Evolutionary conservation across 92 coral and sea anemone species (phyloP), one percentile per base, ranked within the genome.

Genomic region (Pocillopora meandrina): DNA sequence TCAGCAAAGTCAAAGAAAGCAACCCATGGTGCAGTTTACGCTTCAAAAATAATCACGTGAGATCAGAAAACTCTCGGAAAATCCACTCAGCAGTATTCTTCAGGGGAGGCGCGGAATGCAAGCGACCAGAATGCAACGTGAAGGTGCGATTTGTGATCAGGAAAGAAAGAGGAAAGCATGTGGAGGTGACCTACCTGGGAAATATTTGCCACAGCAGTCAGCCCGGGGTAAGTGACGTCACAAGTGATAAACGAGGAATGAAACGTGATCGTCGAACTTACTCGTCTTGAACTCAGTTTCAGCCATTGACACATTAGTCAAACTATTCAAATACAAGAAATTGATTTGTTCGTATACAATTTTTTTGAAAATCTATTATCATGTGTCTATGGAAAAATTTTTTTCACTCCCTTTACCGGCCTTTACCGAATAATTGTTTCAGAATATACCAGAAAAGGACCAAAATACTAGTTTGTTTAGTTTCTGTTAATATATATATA

Each of bases 41-140:
- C 77, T 81, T 81, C 70, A 81, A 81, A 26, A 81, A 81, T 65
- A 81, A 81, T 81, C 85, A 81, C 70, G 85, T 81, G 71, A 81
- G 85, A 71, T 81, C 85, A 81, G 85, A 81, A 71, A 81, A 81
- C 75, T 81, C 85, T 6, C 85, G 85, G 23, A 81, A 81, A 59
- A 81, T 81, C 59, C 85, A 81, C 57, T 81, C 85, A 71, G 85
- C 85, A 65, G 85, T 81, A 36, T 81, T 81, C 77, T 81, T 81
- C 85, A 81, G 85, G 70, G 85, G 85, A 71, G 85, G 85, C 14
- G 85, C 85, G 66, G 85, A 81, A 81, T 81, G 85, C 61, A 81
- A 81, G 85, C 78, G 85, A 36, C 85, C 85, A 60, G 85, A 81
- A 61, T 81, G 85, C 36, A 81, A 81, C 56, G 85, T 81, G 10